These are phyloP conservation scores for Sciurus carolinensis DNA, from an alignment of 2,797 vertebrate species.

Conservation along the genomic window DNA sequence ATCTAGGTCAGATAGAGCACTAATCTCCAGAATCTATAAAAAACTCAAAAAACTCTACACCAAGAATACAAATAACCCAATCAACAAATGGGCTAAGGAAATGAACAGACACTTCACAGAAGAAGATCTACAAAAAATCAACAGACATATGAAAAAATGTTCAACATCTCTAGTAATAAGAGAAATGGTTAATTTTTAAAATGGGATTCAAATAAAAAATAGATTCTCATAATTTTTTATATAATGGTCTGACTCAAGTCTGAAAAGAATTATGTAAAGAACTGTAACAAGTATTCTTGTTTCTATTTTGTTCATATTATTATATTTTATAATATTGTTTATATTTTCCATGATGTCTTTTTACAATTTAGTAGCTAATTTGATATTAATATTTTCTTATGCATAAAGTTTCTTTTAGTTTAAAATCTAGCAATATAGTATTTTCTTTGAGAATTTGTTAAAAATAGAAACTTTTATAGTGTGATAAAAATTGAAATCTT, in stretches of 20 bases:
- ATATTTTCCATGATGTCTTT: neutral
- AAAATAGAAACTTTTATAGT: neutral
- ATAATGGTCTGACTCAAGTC: neutral
- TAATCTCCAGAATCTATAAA: too few species aligned
- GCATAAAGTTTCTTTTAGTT: constrained; percentile 14
- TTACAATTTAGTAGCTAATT: constrained; percentile 47
- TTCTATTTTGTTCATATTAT: too few species aligned
- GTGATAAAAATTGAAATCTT: constrained; percentile 11
- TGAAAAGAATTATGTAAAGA: neutral
- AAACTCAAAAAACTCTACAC: too few species aligned
- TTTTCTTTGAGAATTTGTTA: constrained; percentile 10
- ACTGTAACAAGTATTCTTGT: neutral
- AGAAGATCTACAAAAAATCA: neutral
- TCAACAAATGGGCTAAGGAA: too few species aligned
- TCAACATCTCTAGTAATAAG: too few species aligned
- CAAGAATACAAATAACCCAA: too few species aligned
- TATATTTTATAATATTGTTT: neutral
- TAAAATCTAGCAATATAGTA: neutral
- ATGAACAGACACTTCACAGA: too few species aligned
- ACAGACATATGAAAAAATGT: too few species aligned
- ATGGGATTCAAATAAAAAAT: constrained; percentile 14
- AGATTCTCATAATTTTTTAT: neutral
- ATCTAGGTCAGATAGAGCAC: too few species aligned
- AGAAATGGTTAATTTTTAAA: neutral
- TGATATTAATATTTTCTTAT: constrained; percentile 17